These are phyloP conservation scores for Tigriopus californicus DNA, from an alignment of 2,888 invertebrate species.

Conservation along the genomic window DNA sequence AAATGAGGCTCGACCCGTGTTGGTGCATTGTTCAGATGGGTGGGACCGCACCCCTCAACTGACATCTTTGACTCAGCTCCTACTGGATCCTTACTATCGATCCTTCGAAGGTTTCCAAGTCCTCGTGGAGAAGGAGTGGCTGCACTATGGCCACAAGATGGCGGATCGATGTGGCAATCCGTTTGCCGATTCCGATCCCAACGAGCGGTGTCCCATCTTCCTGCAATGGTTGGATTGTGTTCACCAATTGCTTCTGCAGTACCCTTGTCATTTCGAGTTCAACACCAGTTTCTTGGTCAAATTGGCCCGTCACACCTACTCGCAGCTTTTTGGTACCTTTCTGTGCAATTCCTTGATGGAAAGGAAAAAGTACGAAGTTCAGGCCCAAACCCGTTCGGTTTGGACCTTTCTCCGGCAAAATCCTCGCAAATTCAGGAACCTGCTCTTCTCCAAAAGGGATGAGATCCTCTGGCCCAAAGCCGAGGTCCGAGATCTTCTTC, in stretches of 20 bases:
- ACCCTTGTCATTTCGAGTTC: conserved; percentile 86
- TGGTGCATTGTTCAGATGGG: conserved; percentile 96
- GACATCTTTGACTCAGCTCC: conserved; percentile 70
- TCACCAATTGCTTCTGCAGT: conserved; percentile 70
- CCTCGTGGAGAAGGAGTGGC: conserved; percentile 86
- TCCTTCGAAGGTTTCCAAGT: conserved; percentile 72
- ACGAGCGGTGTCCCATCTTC: conserved; percentile 92
- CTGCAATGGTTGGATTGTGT: conserved; percentile 89
- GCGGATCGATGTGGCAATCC: conserved; percentile 66
- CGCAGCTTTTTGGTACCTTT: conserved; percentile 91
- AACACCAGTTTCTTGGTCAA: conserved; percentile 84
- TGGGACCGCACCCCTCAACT: conserved; percentile 98
- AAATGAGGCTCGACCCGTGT: conserved; percentile 59
- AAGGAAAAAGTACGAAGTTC: conserved; percentile 41
- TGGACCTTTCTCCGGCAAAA: conserved; percentile 57
- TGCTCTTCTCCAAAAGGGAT: conserved; percentile 45
- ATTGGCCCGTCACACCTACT: conserved; percentile 82
- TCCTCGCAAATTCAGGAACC: conserved; percentile 56
- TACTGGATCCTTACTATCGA: conserved; percentile 83
- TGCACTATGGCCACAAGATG: conserved; percentile 96
- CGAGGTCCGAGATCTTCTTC: conserved; percentile 48
- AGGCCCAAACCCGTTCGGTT: conserved; percentile 49
- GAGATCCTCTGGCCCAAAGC: conserved; percentile 29
- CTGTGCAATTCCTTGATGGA: conserved; percentile 68
- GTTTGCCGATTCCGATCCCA: conserved; percentile 62